Evolutionary conservation across 2,888 invertebrate species (phyloP), one percentile per base, ranked within the genome.

Genomic region (Archaeoteleia sp.): DNA sequence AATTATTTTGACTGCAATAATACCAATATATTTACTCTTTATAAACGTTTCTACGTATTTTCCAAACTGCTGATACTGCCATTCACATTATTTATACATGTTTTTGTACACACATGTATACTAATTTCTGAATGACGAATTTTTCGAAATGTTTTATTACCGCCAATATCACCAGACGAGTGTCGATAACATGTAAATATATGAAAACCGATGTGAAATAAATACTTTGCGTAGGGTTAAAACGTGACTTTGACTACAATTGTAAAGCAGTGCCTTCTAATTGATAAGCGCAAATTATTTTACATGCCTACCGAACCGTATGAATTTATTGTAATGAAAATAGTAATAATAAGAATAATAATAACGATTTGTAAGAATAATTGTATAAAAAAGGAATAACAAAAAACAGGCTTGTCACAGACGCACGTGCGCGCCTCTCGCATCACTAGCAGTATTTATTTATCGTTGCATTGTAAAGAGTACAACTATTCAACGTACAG

Each of bases 391-490:
- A 29, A 6, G 27, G 2, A 29, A 42, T 27, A 25, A 29, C 27
- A 27, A 43, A 2, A 39, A 23, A 29, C 20, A 17, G 39, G 27
- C 43, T 43, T 17, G 23, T 39, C 29, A 9, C 29, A 29, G 9
- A 8, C 29, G 9, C 20, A 17, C 29, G 9, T 12, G 15, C 12
- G 29, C 34, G 27, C 15, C 14, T 15, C 23, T 20, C 17, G 42
- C 46, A 27, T 53, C 32, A 32, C 69, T 57, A 67, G 63, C 65
- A 65, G 71, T 72, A 74, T 75, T 73, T 70, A 65, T 70, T 62
- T 77, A 77, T 74, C 54, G 70, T 76, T 65, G 61, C 67, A 70
- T 71, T 67, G 70, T 60, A 60, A 55, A 49, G 30, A 69, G 58
- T 70, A 70, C 65, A 65, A 74, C 61, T 70, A 66, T 67, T 72